A percentile compares a stretch with the other conserved stretches of the same genome.
These are phyloP conservation scores for Caenorhabditis sp. DNA, from an alignment of 2,888 invertebrate genomes.

Conservation along the genomic window DNA sequence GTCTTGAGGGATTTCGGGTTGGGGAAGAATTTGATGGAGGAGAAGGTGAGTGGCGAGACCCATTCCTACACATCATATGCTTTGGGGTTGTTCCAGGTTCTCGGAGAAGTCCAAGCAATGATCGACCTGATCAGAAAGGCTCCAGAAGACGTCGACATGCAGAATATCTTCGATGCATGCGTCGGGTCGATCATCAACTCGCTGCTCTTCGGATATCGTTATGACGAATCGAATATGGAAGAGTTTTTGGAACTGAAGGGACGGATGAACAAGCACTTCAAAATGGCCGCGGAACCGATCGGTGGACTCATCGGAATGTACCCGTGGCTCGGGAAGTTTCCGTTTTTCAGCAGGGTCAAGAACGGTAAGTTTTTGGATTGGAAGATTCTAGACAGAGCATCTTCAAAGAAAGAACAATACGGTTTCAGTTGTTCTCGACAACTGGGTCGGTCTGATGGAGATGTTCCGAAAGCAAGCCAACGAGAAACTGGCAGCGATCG, in stretches of 20 bases:
- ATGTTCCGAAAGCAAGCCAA: slow-evolving; percentile 56
- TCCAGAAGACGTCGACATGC: slow-evolving; percentile 51
- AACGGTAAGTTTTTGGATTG: slow-evolving; percentile 13
- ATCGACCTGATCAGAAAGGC: slow-evolving; percentile 22
- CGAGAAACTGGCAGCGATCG: slow-evolving; percentile 53
- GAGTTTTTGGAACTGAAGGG: slow-evolving; percentile 53
- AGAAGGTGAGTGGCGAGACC: slow-evolving; percentile 59
- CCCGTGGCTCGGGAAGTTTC: slow-evolving; percentile 52
- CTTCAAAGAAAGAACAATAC: no score
- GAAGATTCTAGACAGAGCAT: no score
- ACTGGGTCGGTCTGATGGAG: slow-evolving; percentile 46
- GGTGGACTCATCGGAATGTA: slow-evolving; percentile 59
- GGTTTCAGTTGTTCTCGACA: slow-evolving; percentile 52
- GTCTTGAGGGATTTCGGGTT: slow-evolving; percentile 67
- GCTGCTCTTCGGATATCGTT: slow-evolving; percentile 67
- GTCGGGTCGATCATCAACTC: slow-evolving; percentile 68
- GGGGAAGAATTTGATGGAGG: slow-evolving; percentile 70
- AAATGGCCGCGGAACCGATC: slow-evolving; percentile 56
- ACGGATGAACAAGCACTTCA: slow-evolving; percentile 54
- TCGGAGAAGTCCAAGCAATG: slow-evolving; percentile 42
- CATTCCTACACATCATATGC: no score
- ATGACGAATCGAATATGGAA: slow-evolving; percentile 63
- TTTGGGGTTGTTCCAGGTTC: slow-evolving; percentile 50
- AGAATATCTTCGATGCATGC: slow-evolving; percentile 56
- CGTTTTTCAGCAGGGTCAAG: slow-evolving; percentile 37